Percentiles rank a stretch among this genome's conserved stretches.
Evolutionary conservation across 2,113 vertebrate genomes (phyloP).

Genomic region (Balaeniceps rex): DNA sequence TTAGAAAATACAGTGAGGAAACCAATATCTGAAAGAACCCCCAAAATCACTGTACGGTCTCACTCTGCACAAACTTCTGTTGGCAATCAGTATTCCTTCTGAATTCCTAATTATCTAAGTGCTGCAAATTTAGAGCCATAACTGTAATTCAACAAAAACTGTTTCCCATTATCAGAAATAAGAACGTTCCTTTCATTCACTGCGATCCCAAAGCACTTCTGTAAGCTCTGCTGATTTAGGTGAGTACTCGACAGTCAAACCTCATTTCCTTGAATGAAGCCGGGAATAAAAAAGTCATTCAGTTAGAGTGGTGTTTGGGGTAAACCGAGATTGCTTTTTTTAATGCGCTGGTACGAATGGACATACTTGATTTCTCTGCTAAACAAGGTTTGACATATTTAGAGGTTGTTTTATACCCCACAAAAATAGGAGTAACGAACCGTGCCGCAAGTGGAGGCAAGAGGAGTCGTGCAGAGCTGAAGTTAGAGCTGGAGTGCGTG

Average conservation of each 20-base stretch:
- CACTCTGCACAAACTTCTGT: not conserved
- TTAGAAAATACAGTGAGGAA: not conserved
- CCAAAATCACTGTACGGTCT: not conserved
- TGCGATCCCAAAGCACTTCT: not conserved
- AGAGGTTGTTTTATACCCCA: not conserved
- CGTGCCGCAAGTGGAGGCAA: not conserved
- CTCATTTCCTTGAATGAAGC: slow-evolving; percentile 9
- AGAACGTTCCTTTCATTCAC: not conserved
- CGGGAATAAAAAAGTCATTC: not conserved
- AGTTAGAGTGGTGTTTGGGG: not conserved
- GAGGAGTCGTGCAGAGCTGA: not conserved
- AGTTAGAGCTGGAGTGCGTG: not conserved
- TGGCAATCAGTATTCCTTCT: not conserved
- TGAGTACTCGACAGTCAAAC: not conserved
- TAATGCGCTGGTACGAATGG: not conserved
- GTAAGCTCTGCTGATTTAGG: not conserved
- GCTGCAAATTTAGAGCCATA: not conserved
- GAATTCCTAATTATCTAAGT: not conserved
- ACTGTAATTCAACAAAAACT: not conserved
- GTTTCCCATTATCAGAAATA: not conserved
- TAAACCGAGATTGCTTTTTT: not conserved
- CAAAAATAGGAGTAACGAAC: not conserved
- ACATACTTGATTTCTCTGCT: not conserved
- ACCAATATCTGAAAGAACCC: not conserved
- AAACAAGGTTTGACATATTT: not conserved